These are phyloP conservation scores for Scyliorhinus canicula DNA, from an alignment of 2,797 vertebrate genomes.

Conservation along the genomic window DNA sequence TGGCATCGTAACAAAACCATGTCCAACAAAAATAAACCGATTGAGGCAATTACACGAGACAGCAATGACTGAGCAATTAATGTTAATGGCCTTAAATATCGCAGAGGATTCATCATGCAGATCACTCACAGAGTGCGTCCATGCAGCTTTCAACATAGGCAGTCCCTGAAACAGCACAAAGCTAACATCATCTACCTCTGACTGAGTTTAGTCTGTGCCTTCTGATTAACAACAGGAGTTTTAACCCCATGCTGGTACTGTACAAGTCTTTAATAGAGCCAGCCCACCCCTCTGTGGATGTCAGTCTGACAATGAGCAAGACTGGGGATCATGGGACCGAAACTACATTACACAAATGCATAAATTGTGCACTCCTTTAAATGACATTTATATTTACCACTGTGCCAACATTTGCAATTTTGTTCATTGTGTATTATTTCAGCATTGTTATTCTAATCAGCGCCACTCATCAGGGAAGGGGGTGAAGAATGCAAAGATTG, in stretches of 20 bases:
- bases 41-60: background rate
- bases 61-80: background rate
- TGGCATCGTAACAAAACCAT: too few relatives aligned
- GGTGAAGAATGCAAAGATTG: background rate
- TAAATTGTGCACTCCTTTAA: background rate
- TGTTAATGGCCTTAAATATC: background rate
- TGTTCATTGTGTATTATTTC: background rate
- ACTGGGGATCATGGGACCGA: background rate
- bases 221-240: background rate
- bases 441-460: background rate
- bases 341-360: background rate
- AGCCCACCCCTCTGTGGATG: background rate
- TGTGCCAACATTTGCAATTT: background rate
- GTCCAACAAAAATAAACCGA: background rate
- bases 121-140: background rate
- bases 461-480: background rate
- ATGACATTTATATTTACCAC: background rate
- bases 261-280: background rate
- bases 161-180: background rate
- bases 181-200: background rate
- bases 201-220: background rate
- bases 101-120: conserved; percentile 8
- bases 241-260: background rate
- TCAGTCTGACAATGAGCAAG: background rate
- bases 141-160: background rate